Evolutionary conservation across 2,113 vertebrate genomes (phyloP).

Genomic region (Sphaerodactylus townsendi): DNA sequence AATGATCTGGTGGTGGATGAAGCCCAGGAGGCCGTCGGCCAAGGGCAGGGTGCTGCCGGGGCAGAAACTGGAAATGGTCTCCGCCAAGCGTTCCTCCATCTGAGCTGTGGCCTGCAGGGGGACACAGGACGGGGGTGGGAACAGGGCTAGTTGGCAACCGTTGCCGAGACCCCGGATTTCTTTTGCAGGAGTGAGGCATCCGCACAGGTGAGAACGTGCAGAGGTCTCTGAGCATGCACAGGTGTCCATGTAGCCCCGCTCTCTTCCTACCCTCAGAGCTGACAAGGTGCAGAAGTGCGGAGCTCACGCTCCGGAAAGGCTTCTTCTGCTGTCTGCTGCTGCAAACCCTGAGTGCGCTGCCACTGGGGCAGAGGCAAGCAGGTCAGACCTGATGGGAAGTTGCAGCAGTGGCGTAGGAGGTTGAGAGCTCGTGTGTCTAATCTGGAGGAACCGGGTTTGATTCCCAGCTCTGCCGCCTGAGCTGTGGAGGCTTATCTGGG

Average conservation of each 20-base stretch:
- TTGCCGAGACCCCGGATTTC: no score
- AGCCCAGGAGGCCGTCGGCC: constrained; percentile 93
- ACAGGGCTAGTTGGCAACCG: neutral
- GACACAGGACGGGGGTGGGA: fast-evolving
- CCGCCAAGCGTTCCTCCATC: constrained; percentile 93
- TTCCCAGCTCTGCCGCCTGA: no score
- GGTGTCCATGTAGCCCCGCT: neutral
- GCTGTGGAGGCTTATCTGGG: no score
- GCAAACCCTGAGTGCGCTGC: no score
- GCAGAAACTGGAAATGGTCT: constrained; percentile 84
- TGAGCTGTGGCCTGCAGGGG: constrained; percentile 89
- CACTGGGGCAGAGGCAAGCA: no score
- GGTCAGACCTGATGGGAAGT: no score
- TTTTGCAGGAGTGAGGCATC: neutral
- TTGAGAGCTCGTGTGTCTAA: no score
- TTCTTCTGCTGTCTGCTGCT: no score
- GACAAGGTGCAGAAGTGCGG: neutral
- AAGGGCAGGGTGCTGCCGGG: constrained; percentile 84
- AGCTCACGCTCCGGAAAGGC: neutral
- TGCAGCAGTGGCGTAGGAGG: no score
- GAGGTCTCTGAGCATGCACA: neutral
- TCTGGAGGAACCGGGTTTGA: no score
- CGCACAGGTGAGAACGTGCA: no score
- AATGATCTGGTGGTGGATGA: constrained; percentile 96
- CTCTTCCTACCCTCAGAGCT: neutral